Percentiles rank a stretch among this genome's conserved stretches.
These are phyloP conservation scores for Grus americana DNA, from an alignment of 2,113 vertebrate species.

Conservation along the genomic window DNA sequence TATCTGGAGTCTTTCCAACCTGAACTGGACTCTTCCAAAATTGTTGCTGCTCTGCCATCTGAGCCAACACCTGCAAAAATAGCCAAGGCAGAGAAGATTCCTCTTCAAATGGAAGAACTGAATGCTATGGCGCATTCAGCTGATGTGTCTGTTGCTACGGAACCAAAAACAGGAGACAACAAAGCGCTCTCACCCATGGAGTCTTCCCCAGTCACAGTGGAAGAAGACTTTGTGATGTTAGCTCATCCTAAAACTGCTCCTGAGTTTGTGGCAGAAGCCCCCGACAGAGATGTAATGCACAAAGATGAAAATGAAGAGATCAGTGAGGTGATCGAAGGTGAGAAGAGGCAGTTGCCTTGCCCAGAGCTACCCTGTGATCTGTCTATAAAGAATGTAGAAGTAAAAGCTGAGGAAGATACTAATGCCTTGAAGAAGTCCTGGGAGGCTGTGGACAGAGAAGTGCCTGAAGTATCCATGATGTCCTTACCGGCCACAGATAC, in stretches of 20 bases:
- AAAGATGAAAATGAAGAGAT: slow-evolving; percentile 18
- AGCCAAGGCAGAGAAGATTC: slow-evolving; percentile 64
- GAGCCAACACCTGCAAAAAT: slow-evolving; percentile 35
- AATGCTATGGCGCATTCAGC: slow-evolving; percentile 38
- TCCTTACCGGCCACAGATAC: slow-evolving; percentile 42
- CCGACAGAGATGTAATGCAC: neutral
- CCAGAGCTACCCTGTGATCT: slow-evolving; percentile 70
- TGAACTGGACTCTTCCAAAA: slow-evolving; percentile 10
- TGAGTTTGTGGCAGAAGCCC: slow-evolving; percentile 33
- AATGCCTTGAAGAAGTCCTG: slow-evolving; percentile 54
- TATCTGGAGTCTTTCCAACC: slow-evolving; percentile 78
- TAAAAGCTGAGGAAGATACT: slow-evolving; percentile 57
- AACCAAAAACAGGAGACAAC: slow-evolving; percentile 58
- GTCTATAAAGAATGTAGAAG: slow-evolving; percentile 65
- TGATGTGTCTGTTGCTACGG: slow-evolving; percentile 53
- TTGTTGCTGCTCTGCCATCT: neutral
- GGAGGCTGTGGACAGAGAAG: slow-evolving; percentile 66
- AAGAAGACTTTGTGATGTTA: slow-evolving; percentile 74
- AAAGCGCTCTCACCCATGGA: slow-evolving; percentile 65
- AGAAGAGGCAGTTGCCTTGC: slow-evolving; percentile 46
- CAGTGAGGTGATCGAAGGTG: neutral
- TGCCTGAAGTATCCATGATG: slow-evolving; percentile 46
- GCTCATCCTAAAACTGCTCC: slow-evolving; percentile 58
- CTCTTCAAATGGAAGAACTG: slow-evolving; percentile 77
- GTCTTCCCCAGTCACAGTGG: slow-evolving; percentile 68